phyloP scores from a whole-genome alignment of 2,888 invertebrate species.

The Cephalotes varians region DNA sequence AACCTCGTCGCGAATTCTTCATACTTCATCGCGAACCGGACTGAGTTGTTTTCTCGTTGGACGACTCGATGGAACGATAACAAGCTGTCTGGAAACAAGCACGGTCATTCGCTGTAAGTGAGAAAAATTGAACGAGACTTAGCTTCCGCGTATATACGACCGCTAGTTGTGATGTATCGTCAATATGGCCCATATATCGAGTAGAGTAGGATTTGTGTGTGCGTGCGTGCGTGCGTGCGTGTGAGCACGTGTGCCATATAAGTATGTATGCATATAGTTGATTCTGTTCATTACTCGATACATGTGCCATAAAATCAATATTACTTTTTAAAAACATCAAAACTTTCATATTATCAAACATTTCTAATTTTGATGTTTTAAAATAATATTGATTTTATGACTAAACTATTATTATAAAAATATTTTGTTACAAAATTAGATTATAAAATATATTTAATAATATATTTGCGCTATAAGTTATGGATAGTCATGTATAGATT shows the following conservation, averaged over 20 bases:
- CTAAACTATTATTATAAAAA: neutral
- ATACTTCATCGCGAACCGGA: slow-evolving; percentile 24
- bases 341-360: too few species aligned
- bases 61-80: slow-evolving; percentile 54
- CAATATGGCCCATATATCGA: slow-evolving; percentile 23
- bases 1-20: slow-evolving; percentile 39
- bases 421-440: neutral
- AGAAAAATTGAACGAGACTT: slow-evolving; percentile 53
- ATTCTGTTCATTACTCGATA: too few species aligned
- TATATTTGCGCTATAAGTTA: neutral
- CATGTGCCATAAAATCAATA: too few species aligned
- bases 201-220: neutral
- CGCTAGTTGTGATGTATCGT: slow-evolving; percentile 21
- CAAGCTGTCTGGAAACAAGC: slow-evolving; percentile 55
- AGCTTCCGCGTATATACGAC: slow-evolving; percentile 30
- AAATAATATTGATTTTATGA: neutral
- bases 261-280: too few species aligned
- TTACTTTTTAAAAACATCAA: too few species aligned
- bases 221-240: too few species aligned
- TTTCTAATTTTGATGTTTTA: neutral
- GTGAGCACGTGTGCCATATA: too few species aligned
- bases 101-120: slow-evolving; percentile 52
- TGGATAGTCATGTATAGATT: too few species aligned
- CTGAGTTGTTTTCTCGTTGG: slow-evolving; percentile 25
- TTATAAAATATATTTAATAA: neutral